Conservation (phyloP, 2,113 vertebrate species). For the Lophotis ruficrista region DNA sequence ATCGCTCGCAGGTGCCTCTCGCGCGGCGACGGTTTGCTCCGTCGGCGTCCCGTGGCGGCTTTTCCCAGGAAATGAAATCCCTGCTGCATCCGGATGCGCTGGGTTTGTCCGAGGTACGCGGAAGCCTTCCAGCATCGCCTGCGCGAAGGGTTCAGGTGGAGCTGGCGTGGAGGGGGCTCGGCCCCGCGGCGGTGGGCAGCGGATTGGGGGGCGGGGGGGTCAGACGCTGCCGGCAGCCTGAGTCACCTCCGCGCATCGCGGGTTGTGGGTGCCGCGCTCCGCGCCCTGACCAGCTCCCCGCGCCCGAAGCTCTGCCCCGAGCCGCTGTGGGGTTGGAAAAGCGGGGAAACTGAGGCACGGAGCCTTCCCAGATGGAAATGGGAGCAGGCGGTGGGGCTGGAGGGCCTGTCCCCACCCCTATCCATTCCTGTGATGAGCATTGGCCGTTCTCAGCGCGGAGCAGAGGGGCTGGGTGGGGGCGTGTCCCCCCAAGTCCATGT, state of each 20-base stretch:
- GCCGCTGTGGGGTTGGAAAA: not conserved
- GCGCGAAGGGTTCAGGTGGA: accelerated
- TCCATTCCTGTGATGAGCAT: not conserved
- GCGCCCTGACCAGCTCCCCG: accelerated
- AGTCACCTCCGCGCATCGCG: not conserved
- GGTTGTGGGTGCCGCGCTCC: accelerated
- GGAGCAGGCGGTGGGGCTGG: not conserved
- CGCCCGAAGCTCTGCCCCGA: not conserved
- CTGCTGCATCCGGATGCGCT: accelerated
- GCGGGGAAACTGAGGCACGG: not conserved
- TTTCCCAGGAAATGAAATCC: not conserved
- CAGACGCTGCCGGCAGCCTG: accelerated
- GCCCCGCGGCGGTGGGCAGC: not conserved
- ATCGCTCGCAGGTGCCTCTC: not conserved
- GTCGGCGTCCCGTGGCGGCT: accelerated
- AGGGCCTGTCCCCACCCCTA: accelerated
- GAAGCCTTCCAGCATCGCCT: accelerated
- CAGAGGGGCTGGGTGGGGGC: not conserved
- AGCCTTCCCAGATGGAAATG: not conserved
- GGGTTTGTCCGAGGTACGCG: not conserved
- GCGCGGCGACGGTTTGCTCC: not conserved
- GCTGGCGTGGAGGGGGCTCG: not conserved
- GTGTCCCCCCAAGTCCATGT: not conserved
- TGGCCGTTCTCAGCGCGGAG: not conserved
- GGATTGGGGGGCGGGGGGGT: accelerated